phyloP scores from a whole-genome alignment of 92 coral and sea anemone species.

The Palythoa heliodiscus region DNA sequence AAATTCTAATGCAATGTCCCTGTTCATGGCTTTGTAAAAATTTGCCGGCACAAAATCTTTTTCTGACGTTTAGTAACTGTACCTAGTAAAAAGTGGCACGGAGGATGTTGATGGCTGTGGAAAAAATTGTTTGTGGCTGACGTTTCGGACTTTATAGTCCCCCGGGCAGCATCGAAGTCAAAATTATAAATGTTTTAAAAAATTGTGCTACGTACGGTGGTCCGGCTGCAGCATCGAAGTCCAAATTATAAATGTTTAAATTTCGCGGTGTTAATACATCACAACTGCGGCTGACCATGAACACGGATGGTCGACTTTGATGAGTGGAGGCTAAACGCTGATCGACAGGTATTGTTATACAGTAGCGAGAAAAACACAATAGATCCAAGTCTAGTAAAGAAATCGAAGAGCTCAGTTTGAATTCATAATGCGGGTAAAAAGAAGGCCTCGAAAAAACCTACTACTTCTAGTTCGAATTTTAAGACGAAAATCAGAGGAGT shows the following conservation, averaged over 20 bases:
- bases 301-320: constrained; percentile 11
- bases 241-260: no score
- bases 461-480: constrained; percentile 31
- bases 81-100: no score
- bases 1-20: no score
- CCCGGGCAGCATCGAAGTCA: neutral
- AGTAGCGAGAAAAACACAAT: constrained; percentile 10
- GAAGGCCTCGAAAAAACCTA: constrained; percentile 13
- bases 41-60: no score
- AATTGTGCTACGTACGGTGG: neutral
- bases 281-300: neutral
- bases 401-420: neutral
- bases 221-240: neutral
- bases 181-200: no score
- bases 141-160: no score
- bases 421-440: constrained; percentile 8
- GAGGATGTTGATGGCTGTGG: no score
- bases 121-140: no score
- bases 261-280: constrained; percentile 5
- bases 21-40: no score
- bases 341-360: constrained; percentile 20
- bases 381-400: constrained; percentile 4
- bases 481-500: constrained; percentile 10
- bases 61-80: no score
- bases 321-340: constrained; percentile 13